A percentile compares a stretch with the other conserved stretches of the same genome.
Conservation (phyloP, 2,888 invertebrate species). For the Drosophila diplacantha region DNA sequence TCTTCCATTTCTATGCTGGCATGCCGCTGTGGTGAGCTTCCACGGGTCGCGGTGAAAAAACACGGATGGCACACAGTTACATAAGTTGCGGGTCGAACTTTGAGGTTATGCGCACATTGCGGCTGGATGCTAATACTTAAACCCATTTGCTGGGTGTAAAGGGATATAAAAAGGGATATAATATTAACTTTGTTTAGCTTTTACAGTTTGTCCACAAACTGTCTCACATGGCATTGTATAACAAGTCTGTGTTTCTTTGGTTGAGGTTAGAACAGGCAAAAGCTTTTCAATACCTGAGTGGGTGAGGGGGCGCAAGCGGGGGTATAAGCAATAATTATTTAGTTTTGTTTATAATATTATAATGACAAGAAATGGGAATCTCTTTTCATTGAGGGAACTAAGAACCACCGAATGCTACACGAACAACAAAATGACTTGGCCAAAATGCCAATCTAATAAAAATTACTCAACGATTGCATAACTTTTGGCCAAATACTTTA, state of each 20-base stretch:
- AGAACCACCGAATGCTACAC: background rate
- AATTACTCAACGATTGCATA: conserved; percentile 67
- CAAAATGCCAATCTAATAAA: conserved; percentile 35
- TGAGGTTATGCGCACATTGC: conserved; percentile 67
- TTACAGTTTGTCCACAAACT: background rate
- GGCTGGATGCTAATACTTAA: conserved; percentile 8
- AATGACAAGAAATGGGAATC: background rate
- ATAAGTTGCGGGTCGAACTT: conserved; percentile 58
- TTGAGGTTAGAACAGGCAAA: conserved; percentile 66
- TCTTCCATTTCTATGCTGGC: conserved; percentile 37
- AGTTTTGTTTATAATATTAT: conserved; percentile 33
- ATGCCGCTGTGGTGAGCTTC: conserved; percentile 68
- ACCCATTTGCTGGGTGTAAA: background rate
- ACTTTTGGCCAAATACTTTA: conserved; percentile 44
- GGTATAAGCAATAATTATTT: conserved; percentile 20
- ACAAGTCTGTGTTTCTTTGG: conserved; percentile 22
- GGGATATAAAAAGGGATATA: background rate
- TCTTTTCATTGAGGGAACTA: background rate
- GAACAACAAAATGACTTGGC: conserved; percentile 43
- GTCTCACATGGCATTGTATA: conserved; percentile 48
- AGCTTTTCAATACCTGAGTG: conserved; percentile 32
- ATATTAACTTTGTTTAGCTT: background rate
- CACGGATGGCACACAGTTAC: conserved; percentile 66
- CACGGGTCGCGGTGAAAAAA: conserved; percentile 61
- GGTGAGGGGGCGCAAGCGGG: background rate